Evolutionary conservation across 2,113 vertebrate species (phyloP).

Genomic region (Octodon degus): DNA sequence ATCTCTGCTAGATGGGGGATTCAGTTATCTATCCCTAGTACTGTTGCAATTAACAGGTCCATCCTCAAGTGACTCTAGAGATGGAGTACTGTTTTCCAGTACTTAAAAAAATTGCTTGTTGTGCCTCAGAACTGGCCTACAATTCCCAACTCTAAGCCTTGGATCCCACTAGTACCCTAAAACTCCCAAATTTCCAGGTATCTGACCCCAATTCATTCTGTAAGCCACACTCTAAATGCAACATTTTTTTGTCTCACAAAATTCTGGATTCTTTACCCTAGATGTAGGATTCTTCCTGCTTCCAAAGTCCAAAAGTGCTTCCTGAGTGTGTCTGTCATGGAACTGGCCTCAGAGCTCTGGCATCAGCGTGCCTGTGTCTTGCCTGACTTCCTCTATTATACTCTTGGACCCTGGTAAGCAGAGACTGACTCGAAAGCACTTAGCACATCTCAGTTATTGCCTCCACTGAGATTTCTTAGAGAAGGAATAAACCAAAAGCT

Average conservation of each 20-base stretch:
- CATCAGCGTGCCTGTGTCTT: not conserved
- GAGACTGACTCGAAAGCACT: not conserved
- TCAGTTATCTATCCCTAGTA: not conserved
- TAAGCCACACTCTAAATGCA: conserved; percentile 7
- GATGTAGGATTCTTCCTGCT: not conserved
- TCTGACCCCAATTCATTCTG: not conserved
- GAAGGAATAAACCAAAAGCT: not conserved
- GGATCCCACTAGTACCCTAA: not conserved
- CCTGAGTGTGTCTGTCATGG: not conserved
- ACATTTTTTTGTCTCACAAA: not conserved
- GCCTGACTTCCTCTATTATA: not conserved
- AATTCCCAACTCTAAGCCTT: conserved; percentile 1
- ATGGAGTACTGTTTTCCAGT: not conserved
- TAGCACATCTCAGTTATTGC: not conserved
- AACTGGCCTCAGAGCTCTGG: not conserved
- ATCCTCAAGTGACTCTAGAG: conserved; percentile 46
- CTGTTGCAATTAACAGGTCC: not conserved
- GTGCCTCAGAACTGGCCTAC: not conserved
- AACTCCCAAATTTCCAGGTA: not conserved
- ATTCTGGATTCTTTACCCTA: not conserved
- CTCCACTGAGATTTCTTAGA: not conserved
- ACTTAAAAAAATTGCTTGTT: not conserved
- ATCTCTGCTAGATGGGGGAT: not conserved
- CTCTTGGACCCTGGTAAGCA: not conserved
- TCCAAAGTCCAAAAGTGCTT: not conserved